Evolutionary conservation across 2,888 invertebrate species (phyloP).

Genomic region (Eueremaeus valkanovi): DNA sequence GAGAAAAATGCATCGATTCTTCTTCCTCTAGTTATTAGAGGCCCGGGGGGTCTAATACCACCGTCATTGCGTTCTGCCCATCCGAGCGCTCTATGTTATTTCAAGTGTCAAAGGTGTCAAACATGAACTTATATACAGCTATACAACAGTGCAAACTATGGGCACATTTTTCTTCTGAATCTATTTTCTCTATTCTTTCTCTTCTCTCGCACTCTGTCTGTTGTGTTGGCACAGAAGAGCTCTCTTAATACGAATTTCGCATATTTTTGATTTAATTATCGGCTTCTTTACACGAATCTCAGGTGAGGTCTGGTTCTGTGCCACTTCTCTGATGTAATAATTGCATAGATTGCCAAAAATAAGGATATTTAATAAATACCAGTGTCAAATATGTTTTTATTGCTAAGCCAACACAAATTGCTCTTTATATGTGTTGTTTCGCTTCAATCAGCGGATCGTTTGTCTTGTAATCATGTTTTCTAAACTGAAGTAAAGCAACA

Average conservation of each 20-base stretch:
- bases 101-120: slow-evolving; percentile 30
- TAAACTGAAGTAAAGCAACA: no score
- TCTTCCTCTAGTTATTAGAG: slow-evolving; percentile 1
- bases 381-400: neutral
- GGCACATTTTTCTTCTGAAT: neutral
- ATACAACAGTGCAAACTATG: slow-evolving; percentile 18
- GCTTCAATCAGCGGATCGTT: slow-evolving; percentile 19
- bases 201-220: neutral
- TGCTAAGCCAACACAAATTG: neutral
- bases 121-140: neutral
- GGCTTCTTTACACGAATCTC: slow-evolving; percentile 30
- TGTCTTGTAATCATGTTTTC: slow-evolving; percentile 23
- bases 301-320: neutral
- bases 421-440: neutral
- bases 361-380: slow-evolving; percentile 15
- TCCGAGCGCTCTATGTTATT: slow-evolving; percentile 14
- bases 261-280: slow-evolving; percentile 32
- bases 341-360: neutral
- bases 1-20: neutral
- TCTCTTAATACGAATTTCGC: neutral
- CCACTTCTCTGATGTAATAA: slow-evolving; percentile 7
- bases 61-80: neutral
- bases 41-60: slow-evolving; percentile 26
- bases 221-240: neutral
- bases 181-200: neutral